Percentiles rank a stretch among this genome's conserved stretches.
These are phyloP conservation scores for Melanerpes aurifrons DNA, from an alignment of 2,113 vertebrate species.

Conservation along the genomic window DNA sequence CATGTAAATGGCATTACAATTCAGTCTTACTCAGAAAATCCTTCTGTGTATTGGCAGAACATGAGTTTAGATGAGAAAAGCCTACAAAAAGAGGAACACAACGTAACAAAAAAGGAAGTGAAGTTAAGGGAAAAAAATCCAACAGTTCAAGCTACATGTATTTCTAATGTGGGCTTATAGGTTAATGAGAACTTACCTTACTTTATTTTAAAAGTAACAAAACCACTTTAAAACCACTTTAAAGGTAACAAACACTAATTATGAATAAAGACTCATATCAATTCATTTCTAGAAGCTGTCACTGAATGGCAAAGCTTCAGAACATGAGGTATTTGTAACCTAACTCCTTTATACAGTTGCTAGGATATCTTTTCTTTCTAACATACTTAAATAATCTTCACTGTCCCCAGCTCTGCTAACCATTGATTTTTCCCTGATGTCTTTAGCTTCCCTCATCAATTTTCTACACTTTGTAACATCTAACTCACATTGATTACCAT, in stretches of 20 bases:
- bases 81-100: background rate
- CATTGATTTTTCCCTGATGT: slow-evolving; percentile 54
- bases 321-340: background rate
- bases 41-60: background rate
- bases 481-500: slow-evolving; percentile 29
- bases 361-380: slow-evolving; percentile 30
- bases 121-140: background rate
- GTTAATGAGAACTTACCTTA: background rate
- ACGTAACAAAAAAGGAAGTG: background rate
- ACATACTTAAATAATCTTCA: slow-evolving; percentile 59
- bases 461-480: slow-evolving; percentile 38
- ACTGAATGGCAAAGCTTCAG: background rate
- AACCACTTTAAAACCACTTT: background rate
- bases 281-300: slow-evolving; percentile 2
- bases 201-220: background rate
- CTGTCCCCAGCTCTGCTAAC: slow-evolving; percentile 12
- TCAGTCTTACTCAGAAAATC: slow-evolving; percentile 29
- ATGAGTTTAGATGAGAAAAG: background rate
- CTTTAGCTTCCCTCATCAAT: slow-evolving; percentile 47
- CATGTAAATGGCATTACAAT: slow-evolving; percentile 1
- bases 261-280: background rate
- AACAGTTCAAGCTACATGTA: background rate
- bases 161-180: background rate
- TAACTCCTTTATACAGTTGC: slow-evolving; percentile 3
- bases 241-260: background rate